Conservation (phyloP, 2,797 vertebrate species). For the Ctenopoma multispine region DNA sequence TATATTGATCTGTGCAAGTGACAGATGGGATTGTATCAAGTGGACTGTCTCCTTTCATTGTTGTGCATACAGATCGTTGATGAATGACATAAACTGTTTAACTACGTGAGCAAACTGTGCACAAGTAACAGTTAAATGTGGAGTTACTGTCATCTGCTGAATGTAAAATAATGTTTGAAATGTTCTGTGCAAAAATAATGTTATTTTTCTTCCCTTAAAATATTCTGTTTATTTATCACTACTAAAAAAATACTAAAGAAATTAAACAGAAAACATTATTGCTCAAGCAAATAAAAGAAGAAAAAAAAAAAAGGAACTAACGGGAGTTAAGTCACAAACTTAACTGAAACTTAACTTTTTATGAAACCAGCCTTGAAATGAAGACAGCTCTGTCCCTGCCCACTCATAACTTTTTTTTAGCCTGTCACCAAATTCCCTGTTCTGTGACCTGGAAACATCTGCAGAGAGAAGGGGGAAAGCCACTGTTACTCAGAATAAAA, state of each 20-base stretch:
- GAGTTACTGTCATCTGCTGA: not conserved
- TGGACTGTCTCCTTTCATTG: constrained; percentile 14
- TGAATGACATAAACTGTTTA: constrained; percentile 48
- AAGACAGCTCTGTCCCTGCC: constrained; percentile 46
- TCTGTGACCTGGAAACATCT: constrained; percentile 81
- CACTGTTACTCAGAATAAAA: constrained; percentile 15
- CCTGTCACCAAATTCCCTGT: constrained; percentile 26
- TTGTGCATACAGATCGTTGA: constrained; percentile 55
- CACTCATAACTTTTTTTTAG: constrained; percentile 12
- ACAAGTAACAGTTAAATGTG: too few species aligned
- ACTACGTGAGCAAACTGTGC: constrained; percentile 8
- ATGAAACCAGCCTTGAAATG: constrained; percentile 23
- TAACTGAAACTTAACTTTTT: constrained; percentile 49
- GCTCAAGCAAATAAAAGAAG: not conserved
- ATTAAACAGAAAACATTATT: not conserved
- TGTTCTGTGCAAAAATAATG: too few species aligned
- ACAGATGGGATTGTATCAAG: constrained; percentile 40
- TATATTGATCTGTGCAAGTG: constrained; percentile 66
- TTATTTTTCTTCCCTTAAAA: not conserved
- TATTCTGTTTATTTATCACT: not conserved
- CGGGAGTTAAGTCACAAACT: constrained; percentile 14
- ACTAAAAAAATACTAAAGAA: not conserved
- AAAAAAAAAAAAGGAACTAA: constrained; percentile 26
- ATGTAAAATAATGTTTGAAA: too few species aligned
- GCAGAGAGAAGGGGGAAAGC: constrained; percentile 27